phyloP scores from a whole-genome alignment of 2,113 vertebrate species.

The Mystacornis crossleyi region DNA sequence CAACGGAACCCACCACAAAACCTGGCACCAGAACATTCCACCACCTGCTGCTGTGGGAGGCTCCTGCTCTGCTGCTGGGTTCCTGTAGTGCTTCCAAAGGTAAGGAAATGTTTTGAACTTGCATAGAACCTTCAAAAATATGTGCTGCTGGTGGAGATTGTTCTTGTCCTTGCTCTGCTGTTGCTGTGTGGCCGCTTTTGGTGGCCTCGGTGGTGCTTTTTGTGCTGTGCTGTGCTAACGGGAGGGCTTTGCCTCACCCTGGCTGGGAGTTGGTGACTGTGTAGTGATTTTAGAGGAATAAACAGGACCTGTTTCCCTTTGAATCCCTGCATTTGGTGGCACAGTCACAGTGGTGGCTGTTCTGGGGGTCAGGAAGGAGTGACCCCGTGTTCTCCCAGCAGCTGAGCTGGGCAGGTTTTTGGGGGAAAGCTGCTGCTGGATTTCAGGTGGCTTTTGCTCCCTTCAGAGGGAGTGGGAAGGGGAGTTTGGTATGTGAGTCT shows the following conservation, averaged over 20 bases:
- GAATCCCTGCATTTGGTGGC: fast-evolving
- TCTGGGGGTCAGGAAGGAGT: neutral
- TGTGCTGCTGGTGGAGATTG: fast-evolving
- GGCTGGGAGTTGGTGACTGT: fast-evolving
- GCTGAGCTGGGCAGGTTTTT: neutral
- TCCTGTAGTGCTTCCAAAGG: neutral
- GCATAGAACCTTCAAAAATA: fast-evolving
- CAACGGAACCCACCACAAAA: neutral
- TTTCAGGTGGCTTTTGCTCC: neutral
- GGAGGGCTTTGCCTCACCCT: fast-evolving
- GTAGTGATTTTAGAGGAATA: fast-evolving
- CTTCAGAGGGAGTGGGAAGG: neutral
- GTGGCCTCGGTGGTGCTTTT: fast-evolving
- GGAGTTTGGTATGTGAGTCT: fast-evolving
- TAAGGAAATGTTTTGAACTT: neutral
- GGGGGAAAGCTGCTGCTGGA: neutral
- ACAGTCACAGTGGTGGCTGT: fast-evolving
- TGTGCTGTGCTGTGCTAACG: fast-evolving
- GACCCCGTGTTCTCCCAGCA: fast-evolving
- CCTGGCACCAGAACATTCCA: fast-evolving
- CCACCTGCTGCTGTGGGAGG: fast-evolving
- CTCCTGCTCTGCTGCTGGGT: fast-evolving
- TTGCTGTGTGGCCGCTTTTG: fast-evolving
- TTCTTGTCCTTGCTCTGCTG: neutral
- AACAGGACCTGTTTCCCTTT: fast-evolving